Base-by-base conservation (phyloP, 2,888 invertebrate species). In the Cataglyphis rosenhaueri region DNA sequence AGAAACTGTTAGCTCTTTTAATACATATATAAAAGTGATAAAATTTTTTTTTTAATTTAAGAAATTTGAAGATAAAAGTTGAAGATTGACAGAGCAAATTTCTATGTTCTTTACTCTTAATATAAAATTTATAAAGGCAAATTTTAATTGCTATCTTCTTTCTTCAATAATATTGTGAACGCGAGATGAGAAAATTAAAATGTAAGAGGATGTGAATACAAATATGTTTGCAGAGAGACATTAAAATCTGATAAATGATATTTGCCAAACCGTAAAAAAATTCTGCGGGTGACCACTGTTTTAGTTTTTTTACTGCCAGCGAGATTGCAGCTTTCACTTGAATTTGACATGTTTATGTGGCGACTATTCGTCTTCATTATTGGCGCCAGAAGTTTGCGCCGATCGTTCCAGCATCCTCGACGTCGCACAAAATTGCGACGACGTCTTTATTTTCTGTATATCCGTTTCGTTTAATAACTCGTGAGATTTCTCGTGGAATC, bases 351-450 rank as follows among this genome's bases (percentile, higher is more conserved):
- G 25, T 81, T 48, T 41, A 61, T 48, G 62, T 61, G 41, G 48
- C 61, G 48, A 21, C 73, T 61, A 71, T 71, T 61, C 52, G 62
- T 71, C 79, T 81, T 71, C 48, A 52, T 81, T 71, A 81, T 62
- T 73, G 75, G 64, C 65, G 65, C 48, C 48, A 64, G 32, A 75
- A 18, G 48, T 74, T 74, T 25, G 62, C 44, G 4, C 25, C 15
- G 38, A 38, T 10, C 38, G 0, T 52, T 57, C 41, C 29, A 32
- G 10, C 32, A 21, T 35, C 35, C 10, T 10, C 15, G 48, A 18
- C 18, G 38, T 3, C 18, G 0, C 15, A 52, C 52, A 44, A 74
- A 74, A 64, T 29, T 32, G 32, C 61, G 73, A 62, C 32, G 74
- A 74, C 48, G 44, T 62, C 62, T 74, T 75, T 75, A 75, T 75